Base-by-base conservation (phyloP, 2,113 vertebrate genomes). In the Prochilodus magdalenae region DNA sequence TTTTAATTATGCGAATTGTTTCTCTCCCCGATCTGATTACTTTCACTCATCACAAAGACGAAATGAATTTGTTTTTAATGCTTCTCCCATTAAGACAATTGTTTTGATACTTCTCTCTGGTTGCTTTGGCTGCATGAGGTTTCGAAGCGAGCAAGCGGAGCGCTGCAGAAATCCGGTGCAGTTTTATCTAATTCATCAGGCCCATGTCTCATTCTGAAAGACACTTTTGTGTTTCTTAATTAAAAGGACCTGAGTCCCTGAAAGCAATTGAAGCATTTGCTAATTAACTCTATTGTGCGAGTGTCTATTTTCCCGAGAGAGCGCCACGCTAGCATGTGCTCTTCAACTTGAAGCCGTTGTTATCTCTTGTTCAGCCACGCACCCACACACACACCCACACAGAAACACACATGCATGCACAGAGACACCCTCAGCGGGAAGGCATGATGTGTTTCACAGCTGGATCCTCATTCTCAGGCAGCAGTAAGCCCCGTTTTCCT, bases 281-380 rank as follows among this genome's bases (percentile, higher is more conserved):
- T 94, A 93, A 94, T 94, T 93, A 93, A 94, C 90, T 86, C 87
- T 86, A 90, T 89, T 92, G 90, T 91, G 86, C 33, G 85, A 89
- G 84, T 88, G 89, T 89, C 89, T 86, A 88, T 84, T 87, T 86
- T 91, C 85, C 84, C 29, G 40, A 27, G 73, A 78, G 80, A 86
- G 40, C 18, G 47, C 30, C 47, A 77, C 57, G 47, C 18, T 73
- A 44, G 22, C 71, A 16, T 72, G 55, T 59, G 72, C 87, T 86
- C 87, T 89, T 89, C 89, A 88, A 86, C 88, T 90, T 87, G 66
- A 81, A 75, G 80, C 84, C 81, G 82, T 55, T 65, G 47, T 91
- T 91, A 93, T 93, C 91, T 89, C 76, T 84, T 27, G 84, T 92
- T 89, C 83, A 55, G 57, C 83, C 24, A 57, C 81, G 65, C 80